Percentiles rank a stretch among this genome's conserved stretches.
Conservation (phyloP, 2,888 invertebrate species). For the Sympetrum striolatum region DNA sequence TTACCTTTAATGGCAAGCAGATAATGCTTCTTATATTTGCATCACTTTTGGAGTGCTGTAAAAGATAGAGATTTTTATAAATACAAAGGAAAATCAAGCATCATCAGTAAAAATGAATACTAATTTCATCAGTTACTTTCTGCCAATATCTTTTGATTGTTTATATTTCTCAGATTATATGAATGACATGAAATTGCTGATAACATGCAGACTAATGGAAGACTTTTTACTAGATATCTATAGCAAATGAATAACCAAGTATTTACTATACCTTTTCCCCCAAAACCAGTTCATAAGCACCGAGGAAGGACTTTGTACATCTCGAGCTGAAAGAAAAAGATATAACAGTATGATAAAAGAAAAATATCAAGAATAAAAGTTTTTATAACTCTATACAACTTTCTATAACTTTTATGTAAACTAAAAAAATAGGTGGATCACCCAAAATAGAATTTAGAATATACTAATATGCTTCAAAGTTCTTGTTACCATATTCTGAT, state of each 20-base stretch:
- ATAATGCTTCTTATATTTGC: slow-evolving; percentile 56
- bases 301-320: slow-evolving; percentile 79
- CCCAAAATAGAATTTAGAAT: too few relatives aligned
- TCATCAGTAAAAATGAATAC: not conserved
- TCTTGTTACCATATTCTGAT: too few relatives aligned
- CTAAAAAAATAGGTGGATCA: too few relatives aligned
- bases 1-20: not conserved
- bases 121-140: not conserved
- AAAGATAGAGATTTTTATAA: slow-evolving; percentile 45
- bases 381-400: too few relatives aligned
- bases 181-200: not conserved
- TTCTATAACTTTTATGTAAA: too few relatives aligned
- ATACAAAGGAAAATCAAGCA: not conserved
- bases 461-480: too few relatives aligned
- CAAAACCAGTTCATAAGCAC: slow-evolving; percentile 82
- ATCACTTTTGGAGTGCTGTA: slow-evolving; percentile 59
- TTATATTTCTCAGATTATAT: too few relatives aligned
- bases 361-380: too few relatives aligned
- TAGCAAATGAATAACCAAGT: not conserved
- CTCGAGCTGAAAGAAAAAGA: slow-evolving; percentile 69
- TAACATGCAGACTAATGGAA: too few relatives aligned
- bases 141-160: not conserved
- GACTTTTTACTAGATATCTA: not conserved
- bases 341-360: not conserved
- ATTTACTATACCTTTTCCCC: slow-evolving; percentile 68